Evolutionary conservation across 1,140 invertebrate genomes (phyloP).

Genomic region (Brachionus sp.): DNA sequence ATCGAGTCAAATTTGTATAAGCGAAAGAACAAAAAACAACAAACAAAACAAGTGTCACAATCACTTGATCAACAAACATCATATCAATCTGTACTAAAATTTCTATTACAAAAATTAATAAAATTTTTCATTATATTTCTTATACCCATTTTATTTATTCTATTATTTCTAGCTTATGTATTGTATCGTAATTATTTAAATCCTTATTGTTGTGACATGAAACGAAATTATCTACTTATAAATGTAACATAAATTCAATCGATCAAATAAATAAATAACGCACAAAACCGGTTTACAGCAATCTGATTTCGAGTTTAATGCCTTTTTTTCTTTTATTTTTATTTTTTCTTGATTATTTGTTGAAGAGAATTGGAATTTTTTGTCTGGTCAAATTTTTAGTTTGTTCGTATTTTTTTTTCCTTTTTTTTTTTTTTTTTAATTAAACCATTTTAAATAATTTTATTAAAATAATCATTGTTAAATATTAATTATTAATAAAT

Average conservation of each 20-base stretch:
- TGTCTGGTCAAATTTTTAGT: not conserved
- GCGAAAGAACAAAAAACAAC: not conserved
- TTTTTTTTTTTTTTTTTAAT: not conserved
- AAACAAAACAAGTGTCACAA: not conserved
- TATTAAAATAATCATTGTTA: not conserved
- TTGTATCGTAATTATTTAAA: conserved; percentile 15
- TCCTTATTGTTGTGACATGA: conserved; percentile 18
- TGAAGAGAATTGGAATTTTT: not conserved
- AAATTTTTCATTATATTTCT: conserved; percentile 31
- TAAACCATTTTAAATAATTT: not conserved
- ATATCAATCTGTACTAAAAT: not conserved
- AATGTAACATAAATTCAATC: conserved; percentile 1
- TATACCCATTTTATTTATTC: not conserved
- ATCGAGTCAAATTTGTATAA: not conserved
- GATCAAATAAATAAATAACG: not conserved
- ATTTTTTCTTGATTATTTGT: not conserved
- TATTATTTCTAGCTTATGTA: not conserved
- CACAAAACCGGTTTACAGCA: not conserved
- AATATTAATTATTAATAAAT: not conserved
- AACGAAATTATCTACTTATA: conserved; percentile 12
- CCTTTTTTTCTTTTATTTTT: not conserved
- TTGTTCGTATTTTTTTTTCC: not conserved
- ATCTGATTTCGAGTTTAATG: not conserved
- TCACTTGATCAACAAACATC: not conserved
- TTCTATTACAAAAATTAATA: not conserved